Evolutionary conservation across 2,888 invertebrate genomes (phyloP).

Genomic region (Drosophila merina): DNA sequence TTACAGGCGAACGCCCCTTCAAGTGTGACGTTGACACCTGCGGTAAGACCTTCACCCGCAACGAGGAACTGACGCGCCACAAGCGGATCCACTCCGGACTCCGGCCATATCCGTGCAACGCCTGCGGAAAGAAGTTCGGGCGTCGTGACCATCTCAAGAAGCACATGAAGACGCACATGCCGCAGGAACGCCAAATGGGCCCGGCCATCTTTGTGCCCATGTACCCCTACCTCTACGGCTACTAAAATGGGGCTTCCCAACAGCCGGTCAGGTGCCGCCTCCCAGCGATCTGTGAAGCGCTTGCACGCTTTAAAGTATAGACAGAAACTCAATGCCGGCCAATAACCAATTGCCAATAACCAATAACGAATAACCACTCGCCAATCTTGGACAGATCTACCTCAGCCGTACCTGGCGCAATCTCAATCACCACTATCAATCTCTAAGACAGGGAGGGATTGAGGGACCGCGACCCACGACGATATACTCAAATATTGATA

Average conservation of each 20-base stretch:
- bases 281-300: conserved; percentile 65
- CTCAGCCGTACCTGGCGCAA: conserved; percentile 77
- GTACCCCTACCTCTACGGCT: conserved; percentile 87
- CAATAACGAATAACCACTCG: too few relatives aligned
- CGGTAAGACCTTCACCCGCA: conserved; percentile 95
- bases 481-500: conserved; percentile 74
- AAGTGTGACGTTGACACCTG: conserved; percentile 94
- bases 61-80: conserved; percentile 96
- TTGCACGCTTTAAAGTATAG: conserved; percentile 70
- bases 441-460: conserved; percentile 8
- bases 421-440: conserved; percentile 28
- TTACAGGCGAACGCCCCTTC: conserved; percentile 91
- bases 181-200: conserved; percentile 87
- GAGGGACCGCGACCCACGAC: conserved; percentile 35
- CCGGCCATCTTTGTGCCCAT: conserved; percentile 87
- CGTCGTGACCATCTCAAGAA: conserved; percentile 97
- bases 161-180: conserved; percentile 93
- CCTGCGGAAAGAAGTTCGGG: conserved; percentile 96
- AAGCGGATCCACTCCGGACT: conserved; percentile 95
- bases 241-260: conserved; percentile 78
- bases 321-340: conserved; percentile 52
- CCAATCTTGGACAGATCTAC: conserved; percentile 54
- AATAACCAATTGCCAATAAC: conserved; percentile 18
- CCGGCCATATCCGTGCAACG: conserved; percentile 92
- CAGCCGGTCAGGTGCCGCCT: conserved; percentile 3